These are phyloP conservation scores for Drosophila truncata DNA, from an alignment of 1,140 invertebrate genomes.

Conservation along the genomic window DNA sequence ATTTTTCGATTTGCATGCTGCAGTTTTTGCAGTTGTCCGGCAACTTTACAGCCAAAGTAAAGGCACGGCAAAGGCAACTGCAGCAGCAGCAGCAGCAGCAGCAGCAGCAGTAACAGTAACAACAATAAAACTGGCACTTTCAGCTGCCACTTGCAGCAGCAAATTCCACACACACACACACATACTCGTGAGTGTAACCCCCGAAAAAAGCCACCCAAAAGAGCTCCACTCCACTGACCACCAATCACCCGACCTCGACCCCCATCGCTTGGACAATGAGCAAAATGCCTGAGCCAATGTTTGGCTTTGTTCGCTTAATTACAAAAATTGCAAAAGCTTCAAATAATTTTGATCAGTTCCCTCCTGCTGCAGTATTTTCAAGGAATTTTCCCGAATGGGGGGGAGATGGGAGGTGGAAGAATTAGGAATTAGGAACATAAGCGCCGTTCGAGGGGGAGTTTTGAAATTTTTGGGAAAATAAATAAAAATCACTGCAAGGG, in stretches of 20 bases:
- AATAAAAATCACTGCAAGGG: background rate
- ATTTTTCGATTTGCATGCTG: conserved; percentile 70
- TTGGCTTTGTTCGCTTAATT: conserved; percentile 70
- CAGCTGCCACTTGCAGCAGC: conserved; percentile 55
- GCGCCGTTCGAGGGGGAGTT: background rate
- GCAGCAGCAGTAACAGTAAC: conserved; percentile 35
- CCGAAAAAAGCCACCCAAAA: background rate
- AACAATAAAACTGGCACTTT: conserved; percentile 65
- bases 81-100: conserved; percentile 21
- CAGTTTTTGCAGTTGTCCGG: conserved; percentile 65
- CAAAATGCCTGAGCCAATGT: conserved; percentile 62
- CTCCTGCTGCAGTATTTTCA: conserved; percentile 31
- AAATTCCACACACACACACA: conserved; percentile 17
- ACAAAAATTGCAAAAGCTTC: conserved; percentile 69
- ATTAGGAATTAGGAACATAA: background rate
- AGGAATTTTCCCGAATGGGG: conserved; percentile 2
- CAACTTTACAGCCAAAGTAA: conserved; percentile 47
- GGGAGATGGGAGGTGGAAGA: no score
- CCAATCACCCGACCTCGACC: conserved; percentile 6
- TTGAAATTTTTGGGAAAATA: background rate
- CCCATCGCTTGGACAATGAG: conserved; percentile 40
- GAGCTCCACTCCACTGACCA: background rate
- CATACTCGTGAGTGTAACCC: background rate
- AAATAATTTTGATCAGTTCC: conserved; percentile 66
- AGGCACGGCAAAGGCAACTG: conserved; percentile 11